Percentiles rank a stretch among this genome's conserved stretches.
These are phyloP conservation scores for Lithophane leautieri DNA, from an alignment of 2,888 invertebrate genomes.

Conservation along the genomic window DNA sequence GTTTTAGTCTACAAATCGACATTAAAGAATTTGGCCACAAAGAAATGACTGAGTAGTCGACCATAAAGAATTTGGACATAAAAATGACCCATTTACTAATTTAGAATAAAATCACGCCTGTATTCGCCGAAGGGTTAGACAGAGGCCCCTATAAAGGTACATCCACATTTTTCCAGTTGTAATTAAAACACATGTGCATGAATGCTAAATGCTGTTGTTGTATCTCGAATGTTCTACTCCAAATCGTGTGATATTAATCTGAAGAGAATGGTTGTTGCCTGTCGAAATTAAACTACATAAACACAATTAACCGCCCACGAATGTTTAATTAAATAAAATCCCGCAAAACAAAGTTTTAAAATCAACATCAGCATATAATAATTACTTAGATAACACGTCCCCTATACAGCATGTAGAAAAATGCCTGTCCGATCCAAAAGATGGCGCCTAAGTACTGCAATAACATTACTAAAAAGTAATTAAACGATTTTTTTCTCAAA, in stretches of 20 bases:
- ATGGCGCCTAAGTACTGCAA: too few species aligned
- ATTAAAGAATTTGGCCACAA: too few species aligned
- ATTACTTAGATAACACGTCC: neutral
- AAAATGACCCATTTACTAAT: neutral
- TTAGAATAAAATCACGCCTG: neutral
- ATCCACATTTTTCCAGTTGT: neutral
- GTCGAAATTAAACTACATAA: neutral
- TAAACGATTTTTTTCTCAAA: too few species aligned
- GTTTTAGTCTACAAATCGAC: neutral
- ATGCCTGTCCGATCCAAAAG: too few species aligned
- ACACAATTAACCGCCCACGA: too few species aligned
- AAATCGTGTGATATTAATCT: neutral
- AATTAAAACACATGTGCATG: neutral
- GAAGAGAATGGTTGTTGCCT: neutral
- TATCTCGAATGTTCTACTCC: neutral
- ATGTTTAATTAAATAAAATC: neutral
- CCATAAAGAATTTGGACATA: too few species aligned
- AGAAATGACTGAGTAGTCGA: neutral
- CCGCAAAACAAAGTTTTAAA: slow-evolving; percentile 2
- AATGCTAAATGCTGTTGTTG: neutral
- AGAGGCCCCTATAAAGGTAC: neutral
- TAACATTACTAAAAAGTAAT: too few species aligned
- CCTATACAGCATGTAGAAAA: neutral
- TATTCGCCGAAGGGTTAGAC: neutral
- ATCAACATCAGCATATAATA: slow-evolving; percentile 21